Evolutionary conservation across 2,113 vertebrate genomes (phyloP).

Genomic region (Xenopus borealis): DNA sequence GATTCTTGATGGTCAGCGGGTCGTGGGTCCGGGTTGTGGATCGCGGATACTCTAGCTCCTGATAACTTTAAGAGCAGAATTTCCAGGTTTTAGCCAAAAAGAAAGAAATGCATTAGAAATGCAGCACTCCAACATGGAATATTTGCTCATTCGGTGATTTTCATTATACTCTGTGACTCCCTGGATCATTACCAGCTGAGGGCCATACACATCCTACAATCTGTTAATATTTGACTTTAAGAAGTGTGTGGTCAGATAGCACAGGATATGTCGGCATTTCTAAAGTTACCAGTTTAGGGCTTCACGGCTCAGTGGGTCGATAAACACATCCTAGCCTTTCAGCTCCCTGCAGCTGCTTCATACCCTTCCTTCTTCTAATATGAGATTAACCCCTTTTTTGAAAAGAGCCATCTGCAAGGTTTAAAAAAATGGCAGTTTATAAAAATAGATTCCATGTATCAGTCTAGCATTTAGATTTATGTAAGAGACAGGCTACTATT

Average conservation of each 20-base stretch:
- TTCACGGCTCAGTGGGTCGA: constrained; percentile 39
- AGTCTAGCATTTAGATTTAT: no score
- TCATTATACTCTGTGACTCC: not conserved
- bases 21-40: no score
- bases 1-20: no score
- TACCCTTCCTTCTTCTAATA: not conserved
- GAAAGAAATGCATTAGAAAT: no score
- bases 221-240: constrained; percentile 40
- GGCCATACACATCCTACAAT: constrained; percentile 11
- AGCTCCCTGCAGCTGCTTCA: constrained; percentile 10
- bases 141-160: no score
- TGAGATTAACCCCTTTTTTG: constrained; percentile 7
- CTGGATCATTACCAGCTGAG: constrained; percentile 7
- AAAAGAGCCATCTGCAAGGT: not conserved
- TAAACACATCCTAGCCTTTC: constrained; percentile 29
- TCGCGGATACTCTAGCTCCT: no score
- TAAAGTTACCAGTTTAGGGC: constrained; percentile 32
- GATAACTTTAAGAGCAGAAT: no score
- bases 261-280: constrained; percentile 27
- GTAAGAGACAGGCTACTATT: no score
- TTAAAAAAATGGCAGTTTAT: no score
- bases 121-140: no score
- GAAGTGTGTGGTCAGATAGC: constrained; percentile 23
- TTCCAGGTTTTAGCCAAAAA: no score
- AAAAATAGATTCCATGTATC: no score